A percentile compares a stretch with the other conserved stretches of the same genome.
These are phyloP conservation scores for Ephestia elutella DNA, from an alignment of 1,140 invertebrate species.

Conservation along the genomic window DNA sequence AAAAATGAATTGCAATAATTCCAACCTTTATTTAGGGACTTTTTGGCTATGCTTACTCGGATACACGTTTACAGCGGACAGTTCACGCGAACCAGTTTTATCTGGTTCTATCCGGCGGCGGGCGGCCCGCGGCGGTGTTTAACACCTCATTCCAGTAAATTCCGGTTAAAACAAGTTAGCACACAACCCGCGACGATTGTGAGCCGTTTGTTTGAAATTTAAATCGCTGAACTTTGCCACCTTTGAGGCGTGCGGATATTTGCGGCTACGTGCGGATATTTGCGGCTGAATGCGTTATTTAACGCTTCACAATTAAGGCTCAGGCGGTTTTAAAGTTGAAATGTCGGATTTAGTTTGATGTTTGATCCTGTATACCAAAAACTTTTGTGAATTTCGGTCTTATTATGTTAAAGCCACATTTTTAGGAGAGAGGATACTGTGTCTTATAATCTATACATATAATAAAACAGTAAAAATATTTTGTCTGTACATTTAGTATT, in stretches of 20 bases:
- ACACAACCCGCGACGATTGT: constrained; percentile 18
- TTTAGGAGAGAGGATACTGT: too few species aligned
- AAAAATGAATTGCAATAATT: too few species aligned
- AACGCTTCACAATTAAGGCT: background rate
- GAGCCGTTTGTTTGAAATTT: constrained; percentile 16
- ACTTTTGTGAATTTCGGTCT: too few species aligned
- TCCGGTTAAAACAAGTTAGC: constrained; percentile 29
- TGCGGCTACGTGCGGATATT: background rate
- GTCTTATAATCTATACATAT: too few species aligned
- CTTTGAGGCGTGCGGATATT: background rate
- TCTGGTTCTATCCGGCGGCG: constrained; percentile 32
- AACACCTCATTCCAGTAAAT: constrained; percentile 38
- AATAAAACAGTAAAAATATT: too few species aligned
- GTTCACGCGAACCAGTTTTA: constrained; percentile 8
- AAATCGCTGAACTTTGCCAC: constrained; percentile 10
- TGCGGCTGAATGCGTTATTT: background rate
- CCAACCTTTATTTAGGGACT: background rate
- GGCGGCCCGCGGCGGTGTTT: constrained; percentile 34
- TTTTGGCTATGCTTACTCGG: background rate
- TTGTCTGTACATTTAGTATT: too few species aligned
- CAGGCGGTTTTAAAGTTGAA: background rate
- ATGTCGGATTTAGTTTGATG: background rate
- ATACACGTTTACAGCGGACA: constrained; percentile 4
- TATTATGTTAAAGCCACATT: too few species aligned
- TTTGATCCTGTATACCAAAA: background rate